Conservation (phyloP, 2,113 vertebrate genomes). For the Otus sunia region DNA sequence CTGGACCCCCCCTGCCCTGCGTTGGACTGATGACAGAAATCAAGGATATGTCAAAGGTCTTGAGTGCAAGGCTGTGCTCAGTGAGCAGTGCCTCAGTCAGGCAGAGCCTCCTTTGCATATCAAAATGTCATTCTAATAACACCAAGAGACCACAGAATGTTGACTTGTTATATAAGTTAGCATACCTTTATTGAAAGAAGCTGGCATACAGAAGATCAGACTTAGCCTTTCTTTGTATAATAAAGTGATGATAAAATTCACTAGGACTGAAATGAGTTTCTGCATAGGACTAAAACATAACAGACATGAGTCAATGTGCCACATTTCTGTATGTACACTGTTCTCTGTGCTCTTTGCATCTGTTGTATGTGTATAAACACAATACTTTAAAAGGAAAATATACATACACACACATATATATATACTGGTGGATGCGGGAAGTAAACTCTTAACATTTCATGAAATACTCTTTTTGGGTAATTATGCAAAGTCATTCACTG, state of each 20-base stretch:
- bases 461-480: not conserved
- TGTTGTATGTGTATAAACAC: not conserved
- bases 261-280: not conserved
- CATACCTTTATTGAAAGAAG: not conserved
- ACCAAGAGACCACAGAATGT: not conserved
- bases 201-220: not conserved
- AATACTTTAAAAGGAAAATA: not conserved
- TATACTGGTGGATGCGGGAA: not conserved
- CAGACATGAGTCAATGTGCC: not conserved
- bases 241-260: not conserved
- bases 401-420: not conserved
- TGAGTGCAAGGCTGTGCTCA: not conserved
- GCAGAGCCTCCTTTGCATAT: not conserved
- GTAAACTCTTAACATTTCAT: not conserved
- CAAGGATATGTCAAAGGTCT: not conserved
- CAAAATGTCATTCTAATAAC: not conserved
- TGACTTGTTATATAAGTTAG: not conserved
- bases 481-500: not conserved
- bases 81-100: rapidly evolving
- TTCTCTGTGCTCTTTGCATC: not conserved
- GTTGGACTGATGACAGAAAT: not conserved
- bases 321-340: not conserved
- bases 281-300: not conserved
- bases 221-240: not conserved
- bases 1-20: too few species aligned